Percentiles rank a stretch among this genome's conserved stretches.
Evolutionary conservation across 1,140 invertebrate species (phyloP).

Genomic region (Plodia interpunctella): DNA sequence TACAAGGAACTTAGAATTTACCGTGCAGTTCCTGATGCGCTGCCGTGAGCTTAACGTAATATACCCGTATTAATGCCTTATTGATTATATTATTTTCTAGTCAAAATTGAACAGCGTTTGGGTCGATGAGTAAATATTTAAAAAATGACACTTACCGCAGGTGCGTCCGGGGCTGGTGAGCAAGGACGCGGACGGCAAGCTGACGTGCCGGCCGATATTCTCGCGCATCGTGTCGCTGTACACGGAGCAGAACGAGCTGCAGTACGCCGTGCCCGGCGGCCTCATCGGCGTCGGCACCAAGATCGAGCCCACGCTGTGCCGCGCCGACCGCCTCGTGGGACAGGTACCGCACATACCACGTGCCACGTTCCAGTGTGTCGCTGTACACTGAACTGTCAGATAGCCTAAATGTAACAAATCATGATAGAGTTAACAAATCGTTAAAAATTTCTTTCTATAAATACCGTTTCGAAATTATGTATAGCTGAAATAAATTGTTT

Average conservation of each 20-base stretch:
- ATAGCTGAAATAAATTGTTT: no score
- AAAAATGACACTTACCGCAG: constrained; percentile 80
- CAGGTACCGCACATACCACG: constrained; percentile 76
- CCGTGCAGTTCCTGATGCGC: no score
- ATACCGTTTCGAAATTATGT: no score
- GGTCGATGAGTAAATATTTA: not conserved
- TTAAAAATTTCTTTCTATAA: no score
- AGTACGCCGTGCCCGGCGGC: constrained; percentile 99
- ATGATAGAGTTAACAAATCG: no score
- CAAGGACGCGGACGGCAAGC: constrained; percentile 96
- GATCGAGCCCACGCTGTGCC: constrained; percentile 98
- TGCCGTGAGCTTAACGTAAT: no score
- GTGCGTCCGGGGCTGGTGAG: constrained; percentile 97
- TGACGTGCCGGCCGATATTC: constrained; percentile 97
- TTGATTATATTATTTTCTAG: no score
- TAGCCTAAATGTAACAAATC: no score
- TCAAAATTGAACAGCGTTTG: no score
- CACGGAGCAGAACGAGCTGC: constrained; percentile 98
- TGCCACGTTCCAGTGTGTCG: not conserved
- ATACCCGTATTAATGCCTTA: no score
- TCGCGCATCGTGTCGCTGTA: constrained; percentile 98
- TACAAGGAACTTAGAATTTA: no score
- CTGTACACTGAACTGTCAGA: not conserved
- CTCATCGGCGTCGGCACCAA: constrained; percentile 99
- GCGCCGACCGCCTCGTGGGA: constrained; percentile 98